phyloP scores from a whole-genome alignment of 2,797 vertebrate species.

The Epinephelus coioides region DNA sequence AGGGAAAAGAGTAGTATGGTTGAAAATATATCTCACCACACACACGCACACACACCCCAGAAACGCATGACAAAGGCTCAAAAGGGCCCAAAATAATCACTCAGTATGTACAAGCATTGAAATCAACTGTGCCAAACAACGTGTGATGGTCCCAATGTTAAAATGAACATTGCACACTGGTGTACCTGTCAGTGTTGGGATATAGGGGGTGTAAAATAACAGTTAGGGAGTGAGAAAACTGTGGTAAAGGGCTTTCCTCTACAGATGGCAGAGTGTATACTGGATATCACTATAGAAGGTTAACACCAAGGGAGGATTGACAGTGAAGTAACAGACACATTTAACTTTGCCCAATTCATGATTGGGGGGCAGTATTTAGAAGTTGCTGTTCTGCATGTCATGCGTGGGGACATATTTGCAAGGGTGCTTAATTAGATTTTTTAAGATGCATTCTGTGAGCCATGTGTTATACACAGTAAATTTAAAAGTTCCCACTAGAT shows the following conservation, averaged over 20 bases:
- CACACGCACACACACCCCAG: constrained; percentile 44
- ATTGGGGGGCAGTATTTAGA: constrained; percentile 30
- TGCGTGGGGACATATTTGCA: constrained; percentile 60
- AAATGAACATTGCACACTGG: constrained; percentile 58
- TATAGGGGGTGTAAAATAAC: constrained; percentile 32
- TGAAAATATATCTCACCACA: constrained; percentile 46
- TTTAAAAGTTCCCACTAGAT: constrained; percentile 31
- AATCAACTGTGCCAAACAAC: constrained; percentile 56
- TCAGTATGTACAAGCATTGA: constrained; percentile 72
- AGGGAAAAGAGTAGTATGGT: constrained; percentile 58
- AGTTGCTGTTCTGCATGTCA: constrained; percentile 55
- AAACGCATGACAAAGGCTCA: constrained; percentile 63
- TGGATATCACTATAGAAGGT: constrained; percentile 47
- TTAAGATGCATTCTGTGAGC: constrained; percentile 39
- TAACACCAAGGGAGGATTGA: constrained; percentile 57
- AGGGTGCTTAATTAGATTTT: constrained; percentile 32
- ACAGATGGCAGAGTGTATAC: constrained; percentile 54
- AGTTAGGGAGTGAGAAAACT: constrained; percentile 50
- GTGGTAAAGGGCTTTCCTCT: constrained; percentile 34
- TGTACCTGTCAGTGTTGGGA: constrained; percentile 60
- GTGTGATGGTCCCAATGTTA: constrained; percentile 46
- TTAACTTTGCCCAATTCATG: constrained; percentile 40
- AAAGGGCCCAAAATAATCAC: constrained; percentile 69
- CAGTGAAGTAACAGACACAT: constrained; percentile 54
- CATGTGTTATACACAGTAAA: constrained; percentile 44